Evolutionary conservation across 2,888 invertebrate species (phyloP), one percentile per base, ranked within the genome.

Genomic region (Melanchra persicariae): DNA sequence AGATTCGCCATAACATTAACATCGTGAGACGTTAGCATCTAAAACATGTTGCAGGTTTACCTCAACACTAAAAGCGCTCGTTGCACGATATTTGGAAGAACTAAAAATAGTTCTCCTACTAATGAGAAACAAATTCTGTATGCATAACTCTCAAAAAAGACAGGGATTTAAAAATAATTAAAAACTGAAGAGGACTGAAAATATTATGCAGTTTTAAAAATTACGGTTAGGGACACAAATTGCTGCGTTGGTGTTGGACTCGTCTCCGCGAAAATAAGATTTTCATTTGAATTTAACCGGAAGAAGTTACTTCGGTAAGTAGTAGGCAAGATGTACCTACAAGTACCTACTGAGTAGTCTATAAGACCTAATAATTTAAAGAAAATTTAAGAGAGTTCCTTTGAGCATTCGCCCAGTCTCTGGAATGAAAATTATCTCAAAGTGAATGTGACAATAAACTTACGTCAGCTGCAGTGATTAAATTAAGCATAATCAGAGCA

Each of bases 221-320:
- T 55, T 55, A 63, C 59, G 43, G 52, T 43, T 24, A 51, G 61
- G 26, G 61, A 59, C 68, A 77, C 43, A 74, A 74, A 65, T 79
- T 78, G 69, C 72, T 58, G 40, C 43, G 61, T 66, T 65, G 60
- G 55, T 65, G 64, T 60, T 22, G 60, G 10, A 66, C 66, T 72
- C 66, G 49, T 72, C 72, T 72, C n/a, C 34, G 43, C 6, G 2
- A 49, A 26, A 37, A 58, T 49, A 24, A 58, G 9, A 61, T 52
- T 62, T 62, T 49, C 19, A 55, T 51, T 71, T 34, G 15, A 58
- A 77, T 60, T 58, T 59, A 34, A 30, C 30, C 12, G 22, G 45
- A 40, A 51, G 6, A 69, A n/a, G n/a, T 51, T 26, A 61, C 19
- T 34, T 34, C 0, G 0, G n/a, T 60, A 24, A 7, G 12, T 45